These are phyloP conservation scores for Chorisops tibialis DNA, from an alignment of 2,888 invertebrate species.

Conservation along the genomic window DNA sequence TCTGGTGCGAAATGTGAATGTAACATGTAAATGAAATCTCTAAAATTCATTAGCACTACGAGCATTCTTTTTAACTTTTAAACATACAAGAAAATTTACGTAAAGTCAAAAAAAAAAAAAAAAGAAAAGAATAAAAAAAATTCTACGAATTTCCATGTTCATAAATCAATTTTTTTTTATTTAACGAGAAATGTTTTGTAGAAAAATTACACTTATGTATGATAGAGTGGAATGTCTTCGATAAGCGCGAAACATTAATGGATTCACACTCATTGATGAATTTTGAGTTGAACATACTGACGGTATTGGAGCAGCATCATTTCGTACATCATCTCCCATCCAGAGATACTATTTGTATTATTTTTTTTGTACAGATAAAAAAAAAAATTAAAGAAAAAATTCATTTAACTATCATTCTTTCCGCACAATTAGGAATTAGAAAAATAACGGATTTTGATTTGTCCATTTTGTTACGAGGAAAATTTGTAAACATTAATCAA, in stretches of 20 bases:
- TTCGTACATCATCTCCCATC: constrained; percentile 45
- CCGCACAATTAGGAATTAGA: too few species aligned
- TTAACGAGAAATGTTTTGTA: neutral
- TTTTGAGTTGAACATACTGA: constrained; percentile 48
- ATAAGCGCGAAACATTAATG: constrained; percentile 40
- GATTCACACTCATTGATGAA: constrained; percentile 39
- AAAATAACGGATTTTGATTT: too few species aligned
- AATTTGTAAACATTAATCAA: too few species aligned
- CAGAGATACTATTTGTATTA: constrained; percentile 43
- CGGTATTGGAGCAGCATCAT: constrained; percentile 39
- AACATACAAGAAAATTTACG: constrained; percentile 23
- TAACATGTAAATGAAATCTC: too few species aligned
- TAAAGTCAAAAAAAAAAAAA: too few species aligned
- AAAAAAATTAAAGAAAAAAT: constrained; percentile 10
- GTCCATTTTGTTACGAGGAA: too few species aligned
- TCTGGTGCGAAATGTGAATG: too few species aligned
- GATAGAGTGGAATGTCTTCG: constrained; percentile 51
- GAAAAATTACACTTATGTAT: constrained; percentile 49
- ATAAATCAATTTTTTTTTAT: neutral
- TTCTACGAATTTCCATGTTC: too few species aligned
- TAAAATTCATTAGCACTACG: too few species aligned
- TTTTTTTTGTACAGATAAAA: neutral
- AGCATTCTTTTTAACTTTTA: too few species aligned
- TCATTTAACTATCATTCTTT: too few species aligned
- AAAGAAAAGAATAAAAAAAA: too few species aligned